Percentiles rank a stretch among this genome's conserved stretches.
These are phyloP conservation scores for Pasiphila rectangulata DNA, from an alignment of 2,888 invertebrate genomes.

Conservation along the genomic window DNA sequence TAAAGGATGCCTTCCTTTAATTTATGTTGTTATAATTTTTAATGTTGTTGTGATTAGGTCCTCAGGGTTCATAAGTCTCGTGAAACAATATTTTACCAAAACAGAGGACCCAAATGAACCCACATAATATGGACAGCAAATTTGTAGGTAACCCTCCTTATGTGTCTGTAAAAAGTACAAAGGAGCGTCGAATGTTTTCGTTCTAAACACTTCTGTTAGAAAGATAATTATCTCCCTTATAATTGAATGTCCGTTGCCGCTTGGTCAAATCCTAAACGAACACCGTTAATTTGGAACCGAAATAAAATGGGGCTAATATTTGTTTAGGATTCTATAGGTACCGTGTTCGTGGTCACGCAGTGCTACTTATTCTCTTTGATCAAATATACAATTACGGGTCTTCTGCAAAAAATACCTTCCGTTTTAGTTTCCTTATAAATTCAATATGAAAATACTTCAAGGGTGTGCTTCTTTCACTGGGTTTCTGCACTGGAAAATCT, in stretches of 20 bases:
- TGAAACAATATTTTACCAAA: too few species aligned
- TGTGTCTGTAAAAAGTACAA: too few species aligned
- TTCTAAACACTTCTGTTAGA: neutral
- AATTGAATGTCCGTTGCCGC: slow-evolving; percentile 24
- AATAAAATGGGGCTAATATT: slow-evolving; percentile 45
- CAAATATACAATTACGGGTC: slow-evolving; percentile 11
- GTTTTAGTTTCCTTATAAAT: slow-evolving; percentile 1
- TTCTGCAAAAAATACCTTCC: neutral
- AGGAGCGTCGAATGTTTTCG: neutral
- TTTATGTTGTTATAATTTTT: too few species aligned
- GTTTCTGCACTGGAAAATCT: neutral
- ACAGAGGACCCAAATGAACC: too few species aligned
- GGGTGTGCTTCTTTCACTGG: too few species aligned
- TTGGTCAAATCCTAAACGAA: slow-evolving; percentile 27
- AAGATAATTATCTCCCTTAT: slow-evolving; percentile 16
- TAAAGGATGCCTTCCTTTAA: too few species aligned
- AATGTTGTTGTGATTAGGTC: too few species aligned
- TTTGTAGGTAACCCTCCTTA: too few species aligned
- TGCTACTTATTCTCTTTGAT: slow-evolving; percentile 15
- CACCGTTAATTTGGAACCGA: slow-evolving; percentile 30
- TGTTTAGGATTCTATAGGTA: slow-evolving; percentile 44
- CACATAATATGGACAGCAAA: too few species aligned
- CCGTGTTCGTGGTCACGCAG: slow-evolving; percentile 26
- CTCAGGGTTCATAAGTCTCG: too few species aligned
- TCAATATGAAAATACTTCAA: neutral